phyloP scores from a whole-genome alignment of 2,797 vertebrate genomes.

The Paedocypris micromegethes region DNA sequence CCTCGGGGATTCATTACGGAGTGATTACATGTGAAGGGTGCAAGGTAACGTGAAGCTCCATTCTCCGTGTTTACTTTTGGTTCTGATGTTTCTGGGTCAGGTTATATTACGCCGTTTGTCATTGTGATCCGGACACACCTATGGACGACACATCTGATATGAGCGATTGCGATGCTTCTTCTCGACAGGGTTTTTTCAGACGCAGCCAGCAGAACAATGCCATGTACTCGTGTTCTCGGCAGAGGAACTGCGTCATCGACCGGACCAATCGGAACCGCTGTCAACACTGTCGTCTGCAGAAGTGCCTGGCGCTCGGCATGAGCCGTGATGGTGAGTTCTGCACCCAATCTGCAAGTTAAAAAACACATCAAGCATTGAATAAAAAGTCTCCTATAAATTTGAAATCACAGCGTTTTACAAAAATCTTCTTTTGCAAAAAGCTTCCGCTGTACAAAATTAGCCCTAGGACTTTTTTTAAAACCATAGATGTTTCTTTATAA shows the following conservation, averaged over 20 bases:
- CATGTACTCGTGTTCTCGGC: conserved; percentile 87
- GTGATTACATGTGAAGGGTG: conserved; percentile 94
- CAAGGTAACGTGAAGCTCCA: conserved; percentile 72
- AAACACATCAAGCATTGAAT: no score
- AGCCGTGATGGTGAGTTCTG: conserved; percentile 80
- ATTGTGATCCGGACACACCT: not conserved
- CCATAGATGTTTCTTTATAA: no score
- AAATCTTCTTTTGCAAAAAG: no score
- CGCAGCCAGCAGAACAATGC: conserved; percentile 93
- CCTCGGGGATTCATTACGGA: conserved; percentile 91
- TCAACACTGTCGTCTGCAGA: conserved; percentile 90
- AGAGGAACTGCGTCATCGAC: conserved; percentile 89
- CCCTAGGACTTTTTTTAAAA: no score
- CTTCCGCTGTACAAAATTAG: no score
- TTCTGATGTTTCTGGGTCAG: conserved; percentile 16
- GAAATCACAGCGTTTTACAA: no score
- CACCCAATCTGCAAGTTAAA: not conserved
- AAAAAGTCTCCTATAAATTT: no score
- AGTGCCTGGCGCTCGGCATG: conserved; percentile 88
- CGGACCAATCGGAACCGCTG: conserved; percentile 89
- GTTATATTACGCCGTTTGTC: conserved; percentile 3
- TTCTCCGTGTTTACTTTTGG: conserved; percentile 3
- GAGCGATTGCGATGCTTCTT: not conserved
- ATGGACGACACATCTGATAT: not conserved
- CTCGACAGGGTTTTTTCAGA: conserved; percentile 81